These are phyloP conservation scores for Nymphalis c-album DNA, from an alignment of 2,888 invertebrate genomes.

Conservation along the genomic window DNA sequence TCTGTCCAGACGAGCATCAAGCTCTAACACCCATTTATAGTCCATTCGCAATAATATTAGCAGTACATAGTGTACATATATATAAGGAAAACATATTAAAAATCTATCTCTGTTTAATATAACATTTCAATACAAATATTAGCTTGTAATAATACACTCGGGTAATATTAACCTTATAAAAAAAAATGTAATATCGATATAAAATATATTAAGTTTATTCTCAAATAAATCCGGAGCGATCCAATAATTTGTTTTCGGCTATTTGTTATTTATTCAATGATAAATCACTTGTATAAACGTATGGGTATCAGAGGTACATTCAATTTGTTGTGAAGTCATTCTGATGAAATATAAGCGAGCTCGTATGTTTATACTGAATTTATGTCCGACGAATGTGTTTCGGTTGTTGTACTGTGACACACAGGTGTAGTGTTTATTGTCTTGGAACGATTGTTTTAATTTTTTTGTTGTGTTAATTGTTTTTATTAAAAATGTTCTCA, in stretches of 20 bases:
- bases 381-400: conserved; percentile 52
- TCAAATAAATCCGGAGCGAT: conserved; percentile 14
- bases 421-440: conserved; percentile 7
- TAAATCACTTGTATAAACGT: conserved; percentile 38
- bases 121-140: conserved; percentile 15
- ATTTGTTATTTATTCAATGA: conserved; percentile 42
- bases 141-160: conserved; percentile 5
- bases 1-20: too few species aligned
- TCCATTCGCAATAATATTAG: too few species aligned
- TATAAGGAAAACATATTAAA: not conserved
- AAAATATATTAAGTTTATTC: conserved; percentile 23
- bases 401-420: conserved; percentile 21
- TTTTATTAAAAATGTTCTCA: too few species aligned
- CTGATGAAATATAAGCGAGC: conserved; percentile 57
- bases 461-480: too few species aligned
- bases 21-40: too few species aligned
- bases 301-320: conserved; percentile 49
- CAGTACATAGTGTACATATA: too few species aligned
- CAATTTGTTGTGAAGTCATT: conserved; percentile 64
- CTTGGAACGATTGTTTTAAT: not conserved
- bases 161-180: conserved; percentile 13
- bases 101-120: not conserved
- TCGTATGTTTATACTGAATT: conserved; percentile 52
- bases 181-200: conserved; percentile 23
- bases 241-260: conserved; percentile 31